Evolutionary conservation across 2,888 invertebrate genomes (phyloP), one percentile per base, ranked within the genome.

Genomic region (Seira sanloemensis): DNA sequence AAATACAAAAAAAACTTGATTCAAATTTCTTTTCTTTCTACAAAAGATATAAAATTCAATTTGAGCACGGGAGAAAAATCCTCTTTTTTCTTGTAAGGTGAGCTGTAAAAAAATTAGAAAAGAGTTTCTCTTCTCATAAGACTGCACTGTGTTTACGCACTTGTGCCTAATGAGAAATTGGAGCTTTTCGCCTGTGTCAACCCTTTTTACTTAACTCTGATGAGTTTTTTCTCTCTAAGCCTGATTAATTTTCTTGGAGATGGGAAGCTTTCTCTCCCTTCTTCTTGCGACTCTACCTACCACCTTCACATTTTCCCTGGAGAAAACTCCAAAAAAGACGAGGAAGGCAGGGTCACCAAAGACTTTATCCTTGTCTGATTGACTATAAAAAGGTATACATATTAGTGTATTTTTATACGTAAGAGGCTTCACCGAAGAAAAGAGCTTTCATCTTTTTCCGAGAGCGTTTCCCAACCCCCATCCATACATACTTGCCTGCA

Each of bases 211-310:
- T 81, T 76, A 80, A 81, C 58, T 62, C 69, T 81, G 75, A 81
- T 76, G 69, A 81, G 71, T 76, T 81, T 74, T n/a, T n/a, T n/a
- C n/a, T 50, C 71, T 9, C 50, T 81, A 81, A 81, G 81, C 75
- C 71, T 81, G 81, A 81, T 81, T 81, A 81, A 81, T 81, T 76
- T 74, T 37, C 65, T 18, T 69, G 65, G 25, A 68, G 27, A 58
- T 66, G 50, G 16, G n/a, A 50, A 50, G 50, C 50, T 12, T 50
- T 50, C n/a, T 37, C 12, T 75, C 37, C n/a, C 46, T 37, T 25
- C 21, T 24, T 16, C 37, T 25, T 67, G 50, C 16, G 50, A 50
- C 23, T 54, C 65, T 65, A 18, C 21, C n/a, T 58, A 50, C 50
- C 50, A 50, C 50, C 50, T 50, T 50, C 16, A 50, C 5, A 12